Evolutionary conservation across 37 sponge, comb jelly and placozoan genomes (phyloP).

Genomic region (Theonella swinhoei): DNA sequence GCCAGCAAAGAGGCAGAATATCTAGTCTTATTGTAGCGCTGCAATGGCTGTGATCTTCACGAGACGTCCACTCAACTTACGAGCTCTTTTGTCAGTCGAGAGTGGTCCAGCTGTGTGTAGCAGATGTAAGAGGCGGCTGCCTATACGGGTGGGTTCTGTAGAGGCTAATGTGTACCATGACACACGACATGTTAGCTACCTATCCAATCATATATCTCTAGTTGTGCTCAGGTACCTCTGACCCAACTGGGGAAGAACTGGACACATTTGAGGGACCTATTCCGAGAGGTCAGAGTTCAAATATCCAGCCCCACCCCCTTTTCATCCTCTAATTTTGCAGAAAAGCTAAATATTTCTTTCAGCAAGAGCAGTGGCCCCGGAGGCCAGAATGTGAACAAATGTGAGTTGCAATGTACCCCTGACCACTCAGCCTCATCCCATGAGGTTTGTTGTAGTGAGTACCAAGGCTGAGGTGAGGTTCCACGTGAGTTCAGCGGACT

Average conservation of each 20-base stretch:
- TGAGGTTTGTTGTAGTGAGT: slow-evolving; percentile 52
- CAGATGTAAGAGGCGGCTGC: background rate
- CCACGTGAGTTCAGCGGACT: slow-evolving; percentile 79
- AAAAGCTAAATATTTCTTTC: slow-evolving; percentile 67
- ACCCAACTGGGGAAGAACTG: background rate
- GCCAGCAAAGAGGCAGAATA: background rate
- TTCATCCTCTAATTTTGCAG: slow-evolving; percentile 31
- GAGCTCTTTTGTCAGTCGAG: too few species aligned
- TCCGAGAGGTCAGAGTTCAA: slow-evolving; percentile 51
- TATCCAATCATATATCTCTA: too few species aligned
- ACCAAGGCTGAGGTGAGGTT: slow-evolving; percentile 88
- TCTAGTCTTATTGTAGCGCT: background rate
- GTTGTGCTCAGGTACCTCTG: too few species aligned
- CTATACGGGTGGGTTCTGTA: background rate
- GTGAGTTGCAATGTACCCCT: too few species aligned
- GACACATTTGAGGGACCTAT: slow-evolving; percentile 43
- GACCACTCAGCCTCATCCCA: background rate
- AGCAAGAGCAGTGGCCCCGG: slow-evolving; percentile 90
- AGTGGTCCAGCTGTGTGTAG: too few species aligned
- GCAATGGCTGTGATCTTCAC: background rate
- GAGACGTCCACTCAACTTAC: background rate
- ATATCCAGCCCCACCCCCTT: background rate
- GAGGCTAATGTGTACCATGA: background rate
- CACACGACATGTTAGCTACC: background rate
- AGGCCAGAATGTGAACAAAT: slow-evolving; percentile 96